phyloP scores from a whole-genome alignment of 1,140 invertebrate species.

The Venustaconcha ellipsiformis region DNA sequence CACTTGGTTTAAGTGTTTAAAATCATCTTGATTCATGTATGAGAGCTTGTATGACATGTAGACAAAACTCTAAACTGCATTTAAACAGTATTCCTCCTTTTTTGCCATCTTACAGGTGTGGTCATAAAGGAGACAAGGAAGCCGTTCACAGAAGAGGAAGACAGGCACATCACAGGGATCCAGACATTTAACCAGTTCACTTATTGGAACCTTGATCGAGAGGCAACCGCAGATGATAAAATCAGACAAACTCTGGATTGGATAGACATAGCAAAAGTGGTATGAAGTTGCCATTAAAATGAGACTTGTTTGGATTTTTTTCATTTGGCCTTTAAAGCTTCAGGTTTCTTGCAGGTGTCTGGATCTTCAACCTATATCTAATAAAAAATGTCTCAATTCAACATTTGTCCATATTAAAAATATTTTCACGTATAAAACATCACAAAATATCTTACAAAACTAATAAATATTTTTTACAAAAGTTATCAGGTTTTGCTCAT shows the following conservation, averaged over 20 bases:
- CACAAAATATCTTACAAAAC: too few species aligned
- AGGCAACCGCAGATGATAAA: slow-evolving; percentile 78
- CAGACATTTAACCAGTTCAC: slow-evolving; percentile 77
- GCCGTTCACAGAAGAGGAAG: slow-evolving; percentile 73
- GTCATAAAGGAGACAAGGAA: slow-evolving; percentile 76
- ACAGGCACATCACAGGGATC: slow-evolving; percentile 75
- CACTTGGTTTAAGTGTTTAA: too few species aligned
- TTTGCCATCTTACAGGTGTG: slow-evolving; percentile 69
- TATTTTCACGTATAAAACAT: neutral
- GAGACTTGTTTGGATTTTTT: neutral
- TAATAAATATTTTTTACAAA: too few species aligned
- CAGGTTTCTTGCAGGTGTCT: neutral
- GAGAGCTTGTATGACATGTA: too few species aligned
- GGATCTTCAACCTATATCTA: neutral
- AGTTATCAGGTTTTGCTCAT: too few species aligned
- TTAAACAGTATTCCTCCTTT: neutral
- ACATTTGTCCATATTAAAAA: neutral
- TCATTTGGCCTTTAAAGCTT: neutral
- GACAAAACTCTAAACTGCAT: too few species aligned
- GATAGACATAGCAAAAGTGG: slow-evolving; percentile 81
- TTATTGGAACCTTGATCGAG: slow-evolving; percentile 85
- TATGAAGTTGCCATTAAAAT: slow-evolving; percentile 69
- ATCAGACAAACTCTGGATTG: slow-evolving; percentile 78
- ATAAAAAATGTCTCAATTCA: neutral
- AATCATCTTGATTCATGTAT: too few species aligned